A percentile compares a stretch with the other conserved stretches of the same genome.
These are phyloP conservation scores for Chelonia mydas DNA, from an alignment of 2,797 vertebrate species.

Conservation along the genomic window DNA sequence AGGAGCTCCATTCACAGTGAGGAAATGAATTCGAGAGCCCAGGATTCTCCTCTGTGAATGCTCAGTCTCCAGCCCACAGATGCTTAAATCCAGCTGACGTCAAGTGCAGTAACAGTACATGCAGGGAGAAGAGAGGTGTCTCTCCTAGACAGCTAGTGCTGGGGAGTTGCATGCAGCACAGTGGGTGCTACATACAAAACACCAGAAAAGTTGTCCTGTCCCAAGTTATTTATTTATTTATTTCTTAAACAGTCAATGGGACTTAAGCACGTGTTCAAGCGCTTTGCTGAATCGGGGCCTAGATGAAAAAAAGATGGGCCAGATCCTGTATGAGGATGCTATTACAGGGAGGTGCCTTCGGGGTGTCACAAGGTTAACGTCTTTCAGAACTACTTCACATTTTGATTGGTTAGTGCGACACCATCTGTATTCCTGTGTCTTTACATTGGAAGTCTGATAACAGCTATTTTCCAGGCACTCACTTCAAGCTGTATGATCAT, in stretches of 20 bases:
- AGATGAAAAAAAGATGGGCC: background rate
- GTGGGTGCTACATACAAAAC: background rate
- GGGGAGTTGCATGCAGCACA: background rate
- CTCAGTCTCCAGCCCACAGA: background rate
- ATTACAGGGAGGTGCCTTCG: background rate
- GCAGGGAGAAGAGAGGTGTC: background rate
- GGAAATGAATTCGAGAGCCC: conserved; percentile 5
- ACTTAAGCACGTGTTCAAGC: background rate
- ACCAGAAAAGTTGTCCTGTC: background rate
- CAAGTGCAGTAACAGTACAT: background rate
- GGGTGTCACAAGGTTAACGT: background rate
- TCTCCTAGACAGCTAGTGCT: background rate
- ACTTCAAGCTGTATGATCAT: conserved; percentile 34
- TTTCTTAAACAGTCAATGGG: background rate
- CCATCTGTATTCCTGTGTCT: background rate
- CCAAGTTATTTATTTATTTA: background rate
- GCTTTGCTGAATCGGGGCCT: background rate
- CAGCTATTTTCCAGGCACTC: conserved; percentile 11
- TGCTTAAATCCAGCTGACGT: conserved; percentile 8
- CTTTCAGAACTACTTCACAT: background rate
- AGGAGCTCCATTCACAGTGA: conserved; percentile 1
- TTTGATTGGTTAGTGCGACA: background rate
- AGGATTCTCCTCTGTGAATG: background rate
- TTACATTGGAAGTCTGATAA: background rate
- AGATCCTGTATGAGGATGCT: background rate